Percentiles rank a stretch among this genome's conserved stretches.
These are phyloP conservation scores for Rhopilema esculentum DNA, from an alignment of 30 jellyfish, hydroid and myxozoan genomes.

Conservation along the genomic window DNA sequence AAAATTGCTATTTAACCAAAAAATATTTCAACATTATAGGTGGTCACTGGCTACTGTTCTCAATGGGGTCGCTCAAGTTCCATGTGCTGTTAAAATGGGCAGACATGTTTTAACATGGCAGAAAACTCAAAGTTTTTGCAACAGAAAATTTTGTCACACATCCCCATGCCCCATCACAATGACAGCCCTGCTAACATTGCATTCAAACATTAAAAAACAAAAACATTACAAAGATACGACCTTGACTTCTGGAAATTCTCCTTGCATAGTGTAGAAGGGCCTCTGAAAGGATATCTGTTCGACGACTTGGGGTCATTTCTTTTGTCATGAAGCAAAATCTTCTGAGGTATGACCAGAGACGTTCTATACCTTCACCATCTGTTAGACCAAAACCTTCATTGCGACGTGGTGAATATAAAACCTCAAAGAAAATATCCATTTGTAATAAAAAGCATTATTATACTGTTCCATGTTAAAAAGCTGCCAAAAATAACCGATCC, in stretches of 20 bases:
- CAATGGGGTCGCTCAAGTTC: not conserved
- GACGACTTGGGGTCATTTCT: slow-evolving; percentile 33
- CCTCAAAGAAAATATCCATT: not conserved
- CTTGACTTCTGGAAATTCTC: not conserved
- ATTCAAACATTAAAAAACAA: no score
- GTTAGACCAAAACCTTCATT: slow-evolving; percentile 29
- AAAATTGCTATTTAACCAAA: not conserved
- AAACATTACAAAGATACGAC: no score
- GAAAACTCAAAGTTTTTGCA: not conserved
- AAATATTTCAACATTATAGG: not conserved
- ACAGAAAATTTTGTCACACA: not conserved
- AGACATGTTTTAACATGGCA: not conserved
- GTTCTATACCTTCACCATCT: slow-evolving; percentile 60
- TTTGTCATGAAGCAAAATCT: slow-evolving; percentile 32
- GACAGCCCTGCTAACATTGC: no score
- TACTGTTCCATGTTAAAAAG: not conserved
- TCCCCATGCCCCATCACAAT: no score
- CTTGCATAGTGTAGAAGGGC: slow-evolving; percentile 44
- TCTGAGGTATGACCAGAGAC: slow-evolving; percentile 49
- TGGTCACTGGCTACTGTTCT: not conserved
- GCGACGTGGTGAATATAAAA: not conserved
- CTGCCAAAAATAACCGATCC: not conserved
- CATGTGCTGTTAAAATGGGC: not conserved
- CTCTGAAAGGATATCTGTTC: slow-evolving; percentile 36
- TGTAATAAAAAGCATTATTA: no score